These are phyloP conservation scores for Bradypus variegatus DNA, from an alignment of 2,797 vertebrate genomes.

Conservation along the genomic window DNA sequence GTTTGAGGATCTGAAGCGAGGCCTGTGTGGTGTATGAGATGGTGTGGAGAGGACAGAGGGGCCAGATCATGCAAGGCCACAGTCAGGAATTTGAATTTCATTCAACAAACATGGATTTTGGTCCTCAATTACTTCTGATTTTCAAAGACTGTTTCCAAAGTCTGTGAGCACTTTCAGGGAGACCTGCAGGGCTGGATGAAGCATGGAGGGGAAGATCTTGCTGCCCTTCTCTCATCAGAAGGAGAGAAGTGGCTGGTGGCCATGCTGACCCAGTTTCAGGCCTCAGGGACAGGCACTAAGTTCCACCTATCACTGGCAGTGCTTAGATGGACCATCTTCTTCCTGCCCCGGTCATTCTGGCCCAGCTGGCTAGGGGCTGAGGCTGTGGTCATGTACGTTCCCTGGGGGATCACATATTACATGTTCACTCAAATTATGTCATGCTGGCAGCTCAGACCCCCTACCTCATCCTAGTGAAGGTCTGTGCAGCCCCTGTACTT, in stretches of 20 bases:
- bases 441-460: background rate
- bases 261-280: background rate
- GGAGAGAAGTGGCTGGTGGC: background rate
- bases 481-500: background rate
- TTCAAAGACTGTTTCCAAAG: background rate
- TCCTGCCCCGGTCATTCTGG: background rate
- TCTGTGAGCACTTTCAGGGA: background rate
- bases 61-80: background rate
- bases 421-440: background rate
- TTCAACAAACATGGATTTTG: background rate
- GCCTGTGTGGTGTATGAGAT: background rate
- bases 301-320: background rate
- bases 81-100: background rate
- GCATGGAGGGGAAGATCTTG: background rate
- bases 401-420: no score
- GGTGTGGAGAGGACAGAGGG: background rate
- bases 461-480: background rate
- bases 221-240: background rate
- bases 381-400: background rate
- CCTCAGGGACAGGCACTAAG: background rate
- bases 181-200: background rate
- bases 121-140: no score
- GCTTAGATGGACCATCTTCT: rapidly evolving
- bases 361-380: background rate
- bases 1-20: background rate